Conservation (phyloP, 2,797 vertebrate genomes). For the Rachycentron canadum region DNA sequence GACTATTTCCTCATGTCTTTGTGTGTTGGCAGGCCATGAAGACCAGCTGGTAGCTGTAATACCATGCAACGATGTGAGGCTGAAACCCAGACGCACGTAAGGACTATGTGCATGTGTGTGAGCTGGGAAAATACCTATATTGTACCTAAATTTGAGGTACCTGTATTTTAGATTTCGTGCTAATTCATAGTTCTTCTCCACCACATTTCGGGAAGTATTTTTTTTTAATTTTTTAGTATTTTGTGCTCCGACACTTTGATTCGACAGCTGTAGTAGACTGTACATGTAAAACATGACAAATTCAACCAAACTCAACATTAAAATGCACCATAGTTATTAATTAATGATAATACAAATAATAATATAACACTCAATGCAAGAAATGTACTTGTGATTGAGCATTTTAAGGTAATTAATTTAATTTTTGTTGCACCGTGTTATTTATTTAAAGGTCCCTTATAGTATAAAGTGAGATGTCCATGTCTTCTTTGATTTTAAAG, state of each 20-base stretch:
- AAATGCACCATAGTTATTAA: too few species aligned
- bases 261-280: not conserved
- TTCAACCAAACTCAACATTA: too few species aligned
- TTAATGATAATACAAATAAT: too few species aligned
- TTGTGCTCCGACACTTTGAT: not conserved
- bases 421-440: too few species aligned
- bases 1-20: not conserved
- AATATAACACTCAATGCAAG: too few species aligned
- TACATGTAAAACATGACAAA: too few species aligned
- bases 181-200: not conserved
- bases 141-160: not conserved
- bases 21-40: conserved; percentile 83
- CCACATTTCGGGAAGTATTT: not conserved
- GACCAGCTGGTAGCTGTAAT: conserved; percentile 93
- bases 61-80: conserved; percentile 90
- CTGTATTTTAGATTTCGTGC: not conserved
- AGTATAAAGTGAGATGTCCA: too few species aligned
- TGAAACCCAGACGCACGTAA: conserved; percentile 92
- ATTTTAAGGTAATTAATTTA: too few species aligned
- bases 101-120: conserved; percentile 19
- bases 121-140: not conserved
- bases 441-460: too few species aligned
- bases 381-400: too few species aligned
- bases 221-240: too few species aligned
- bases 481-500: too few species aligned